Conservation (phyloP, 1,140 invertebrate genomes). For the Drosophila ogumai region DNA sequence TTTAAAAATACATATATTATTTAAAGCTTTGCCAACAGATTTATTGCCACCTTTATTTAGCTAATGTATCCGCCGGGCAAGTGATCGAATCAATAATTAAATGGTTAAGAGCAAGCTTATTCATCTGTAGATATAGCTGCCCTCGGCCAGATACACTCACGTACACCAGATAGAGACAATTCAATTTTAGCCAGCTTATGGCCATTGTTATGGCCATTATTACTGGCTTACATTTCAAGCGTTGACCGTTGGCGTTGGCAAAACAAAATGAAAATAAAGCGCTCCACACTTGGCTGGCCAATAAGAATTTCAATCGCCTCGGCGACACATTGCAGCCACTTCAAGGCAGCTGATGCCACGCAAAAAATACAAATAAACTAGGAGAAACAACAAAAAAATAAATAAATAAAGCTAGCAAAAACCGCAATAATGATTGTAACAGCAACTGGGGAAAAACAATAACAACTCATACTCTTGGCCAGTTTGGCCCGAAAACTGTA, state of each 20-base stretch:
- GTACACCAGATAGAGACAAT: constrained; percentile 50
- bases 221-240: constrained; percentile 50
- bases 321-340: constrained; percentile 45
- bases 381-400: constrained; percentile 6
- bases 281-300: constrained; percentile 45
- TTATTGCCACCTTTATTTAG: background rate
- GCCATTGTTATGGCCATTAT: constrained; percentile 44
- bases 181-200: constrained; percentile 61
- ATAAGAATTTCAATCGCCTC: constrained; percentile 46
- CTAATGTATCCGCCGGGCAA: constrained; percentile 10
- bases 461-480: constrained; percentile 40
- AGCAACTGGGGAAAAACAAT: constrained; percentile 41
- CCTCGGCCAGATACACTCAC: constrained; percentile 34
- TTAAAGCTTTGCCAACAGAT: too few species aligned
- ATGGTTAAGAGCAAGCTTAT: constrained; percentile 38
- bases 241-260: constrained; percentile 56
- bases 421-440: constrained; percentile 27
- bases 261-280: constrained; percentile 48
- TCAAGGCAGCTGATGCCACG: constrained; percentile 67
- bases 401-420: constrained; percentile 16
- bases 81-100: constrained; percentile 38
- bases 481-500: constrained; percentile 25
- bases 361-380: constrained; percentile 15
- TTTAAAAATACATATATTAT: too few species aligned
- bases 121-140: constrained; percentile 29